phyloP scores from a whole-genome alignment of 2,797 vertebrate genomes.

The Psittacula echo region DNA sequence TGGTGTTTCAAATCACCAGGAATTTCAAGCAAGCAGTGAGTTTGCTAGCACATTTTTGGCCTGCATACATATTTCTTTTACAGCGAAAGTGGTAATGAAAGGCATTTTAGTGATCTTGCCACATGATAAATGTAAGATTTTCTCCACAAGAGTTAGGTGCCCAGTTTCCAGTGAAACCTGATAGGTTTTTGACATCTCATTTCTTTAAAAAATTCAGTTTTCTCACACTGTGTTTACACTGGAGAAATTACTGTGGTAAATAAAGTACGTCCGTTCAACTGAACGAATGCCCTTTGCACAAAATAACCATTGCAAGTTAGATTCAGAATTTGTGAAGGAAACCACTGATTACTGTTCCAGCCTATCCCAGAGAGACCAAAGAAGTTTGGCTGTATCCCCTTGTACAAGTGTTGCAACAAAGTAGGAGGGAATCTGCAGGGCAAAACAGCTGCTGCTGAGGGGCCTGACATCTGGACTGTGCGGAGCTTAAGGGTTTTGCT shows the following conservation, averaged over 20 bases:
- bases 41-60: background rate
- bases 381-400: background rate
- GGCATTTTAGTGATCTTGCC: background rate
- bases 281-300: background rate
- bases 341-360: background rate
- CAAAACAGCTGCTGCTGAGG: background rate
- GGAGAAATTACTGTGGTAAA: background rate
- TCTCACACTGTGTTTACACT: background rate
- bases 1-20: background rate
- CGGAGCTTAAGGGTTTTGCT: background rate
- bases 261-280: background rate
- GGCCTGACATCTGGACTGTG: background rate
- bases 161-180: background rate
- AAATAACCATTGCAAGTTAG: background rate
- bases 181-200: background rate
- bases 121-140: background rate
- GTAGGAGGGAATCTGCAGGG: background rate
- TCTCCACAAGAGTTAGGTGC: background rate
- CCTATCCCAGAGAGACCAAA: background rate
- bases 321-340: background rate
- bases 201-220: background rate
- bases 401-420: accelerated
- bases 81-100: background rate
- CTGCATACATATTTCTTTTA: background rate
- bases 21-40: background rate